phyloP scores from a whole-genome alignment of 2,888 invertebrate genomes.

The Belgica antarctica region DNA sequence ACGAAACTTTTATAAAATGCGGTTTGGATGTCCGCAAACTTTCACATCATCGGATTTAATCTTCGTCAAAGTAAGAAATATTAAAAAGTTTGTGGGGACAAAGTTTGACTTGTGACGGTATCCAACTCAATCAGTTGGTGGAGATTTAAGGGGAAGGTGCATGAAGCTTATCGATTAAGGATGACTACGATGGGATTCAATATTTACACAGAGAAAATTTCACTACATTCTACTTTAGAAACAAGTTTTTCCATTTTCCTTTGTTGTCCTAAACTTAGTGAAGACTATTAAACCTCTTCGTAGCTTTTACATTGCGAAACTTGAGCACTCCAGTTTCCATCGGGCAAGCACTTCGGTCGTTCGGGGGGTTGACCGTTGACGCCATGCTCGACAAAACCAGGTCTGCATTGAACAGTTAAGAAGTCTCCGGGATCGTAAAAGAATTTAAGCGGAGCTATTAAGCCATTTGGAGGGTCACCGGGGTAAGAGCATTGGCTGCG shows the following conservation, averaged over 20 bases:
- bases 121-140: not conserved
- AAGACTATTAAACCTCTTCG: slow-evolving; percentile 58
- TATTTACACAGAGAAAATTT: slow-evolving; percentile 23
- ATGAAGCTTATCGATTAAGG: not conserved
- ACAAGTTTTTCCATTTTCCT: not conserved
- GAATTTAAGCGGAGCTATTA: slow-evolving; percentile 68
- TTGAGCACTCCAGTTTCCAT: slow-evolving; percentile 68
- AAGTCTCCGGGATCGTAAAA: slow-evolving; percentile 72
- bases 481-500: slow-evolving; percentile 71
- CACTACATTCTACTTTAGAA: slow-evolving; percentile 1
- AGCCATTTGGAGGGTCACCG: slow-evolving; percentile 69
- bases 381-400: slow-evolving; percentile 60
- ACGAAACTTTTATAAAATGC: slow-evolving; percentile 3
- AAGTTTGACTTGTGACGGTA: not conserved
- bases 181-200: not conserved
- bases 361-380: slow-evolving; percentile 58
- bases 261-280: not conserved
- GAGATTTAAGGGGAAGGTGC: not conserved
- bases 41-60: slow-evolving; percentile 1
- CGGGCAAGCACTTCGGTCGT: slow-evolving; percentile 63
- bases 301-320: slow-evolving; percentile 68
- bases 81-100: not conserved
- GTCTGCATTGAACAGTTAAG: slow-evolving; percentile 66
- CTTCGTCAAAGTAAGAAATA: slow-evolving; percentile 3
- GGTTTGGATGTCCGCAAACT: not conserved